Conservation (phyloP, 2,797 vertebrate species). For the Mus spretus region DNA sequence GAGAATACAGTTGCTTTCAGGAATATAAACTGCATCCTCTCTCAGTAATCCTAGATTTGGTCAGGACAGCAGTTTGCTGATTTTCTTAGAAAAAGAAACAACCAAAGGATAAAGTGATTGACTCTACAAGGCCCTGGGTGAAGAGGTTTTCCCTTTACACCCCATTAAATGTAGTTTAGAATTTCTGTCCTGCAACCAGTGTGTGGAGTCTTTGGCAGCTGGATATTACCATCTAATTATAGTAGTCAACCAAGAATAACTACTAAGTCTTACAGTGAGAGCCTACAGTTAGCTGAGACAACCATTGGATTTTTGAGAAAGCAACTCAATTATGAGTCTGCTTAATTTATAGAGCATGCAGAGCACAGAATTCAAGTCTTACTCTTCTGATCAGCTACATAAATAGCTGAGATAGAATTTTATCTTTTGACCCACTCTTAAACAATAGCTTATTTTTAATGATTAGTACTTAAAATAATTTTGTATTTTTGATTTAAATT, state of each 20-base stretch:
- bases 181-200: background rate
- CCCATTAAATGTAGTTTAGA: background rate
- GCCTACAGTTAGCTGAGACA: background rate
- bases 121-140: background rate
- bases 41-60: background rate
- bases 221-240: background rate
- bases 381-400: background rate
- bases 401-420: slow-evolving; percentile 10
- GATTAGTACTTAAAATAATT: background rate
- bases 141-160: background rate
- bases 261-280: background rate
- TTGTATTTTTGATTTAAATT: slow-evolving; percentile 58
- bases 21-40: background rate
- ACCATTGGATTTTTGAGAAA: slow-evolving; percentile 10
- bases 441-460: background rate
- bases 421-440: slow-evolving; percentile 31
- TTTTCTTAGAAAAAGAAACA: background rate
- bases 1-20: background rate
- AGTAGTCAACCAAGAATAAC: background rate
- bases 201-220: background rate
- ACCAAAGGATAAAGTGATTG: background rate
- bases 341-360: background rate
- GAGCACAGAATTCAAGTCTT: slow-evolving; percentile 33
- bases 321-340: background rate
- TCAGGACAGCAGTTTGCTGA: background rate